These are phyloP conservation scores for Samia ricini DNA, from an alignment of 1,140 invertebrate species.

Conservation along the genomic window DNA sequence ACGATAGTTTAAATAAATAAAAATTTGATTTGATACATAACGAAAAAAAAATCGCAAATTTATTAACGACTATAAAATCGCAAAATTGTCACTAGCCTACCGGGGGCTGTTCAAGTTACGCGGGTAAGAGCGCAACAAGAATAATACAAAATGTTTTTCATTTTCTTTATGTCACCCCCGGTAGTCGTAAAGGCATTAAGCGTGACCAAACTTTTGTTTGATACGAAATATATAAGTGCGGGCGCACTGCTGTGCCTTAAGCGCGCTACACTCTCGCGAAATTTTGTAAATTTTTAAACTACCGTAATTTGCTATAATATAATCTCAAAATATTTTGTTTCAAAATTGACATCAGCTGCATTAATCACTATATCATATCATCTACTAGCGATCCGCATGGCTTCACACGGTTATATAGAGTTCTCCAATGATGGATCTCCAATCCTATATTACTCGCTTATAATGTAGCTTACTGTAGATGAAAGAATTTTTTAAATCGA, in stretches of 20 bases:
- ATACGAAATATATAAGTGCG: conserved; percentile 71
- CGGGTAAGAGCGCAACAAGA: conserved; percentile 77
- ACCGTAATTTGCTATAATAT: neutral
- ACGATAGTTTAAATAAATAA: too few relatives aligned
- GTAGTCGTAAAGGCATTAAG: conserved; percentile 90
- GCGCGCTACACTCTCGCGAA: conserved; percentile 1
- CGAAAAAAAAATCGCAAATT: conserved; percentile 12
- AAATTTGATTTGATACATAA: conserved; percentile 11
- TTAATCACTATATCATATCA: too few relatives aligned
- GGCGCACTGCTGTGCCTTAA: conserved; percentile 43
- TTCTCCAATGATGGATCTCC: too few relatives aligned
- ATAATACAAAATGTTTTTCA: conserved; percentile 87
- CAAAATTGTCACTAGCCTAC: conserved; percentile 37
- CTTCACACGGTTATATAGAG: too few relatives aligned
- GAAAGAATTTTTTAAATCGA: too few relatives aligned
- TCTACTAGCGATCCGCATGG: too few relatives aligned
- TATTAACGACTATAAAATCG: conserved; percentile 14
- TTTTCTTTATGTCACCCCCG: conserved; percentile 91
- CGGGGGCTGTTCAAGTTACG: conserved; percentile 65
- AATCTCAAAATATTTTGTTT: too few relatives aligned
- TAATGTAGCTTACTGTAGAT: too few relatives aligned
- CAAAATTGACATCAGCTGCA: too few relatives aligned
- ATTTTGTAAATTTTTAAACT: neutral
- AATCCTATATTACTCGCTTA: too few relatives aligned
- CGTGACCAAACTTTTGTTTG: conserved; percentile 85